These are phyloP conservation scores for Atta colombica DNA, from an alignment of 1,140 invertebrate genomes.

Conservation along the genomic window DNA sequence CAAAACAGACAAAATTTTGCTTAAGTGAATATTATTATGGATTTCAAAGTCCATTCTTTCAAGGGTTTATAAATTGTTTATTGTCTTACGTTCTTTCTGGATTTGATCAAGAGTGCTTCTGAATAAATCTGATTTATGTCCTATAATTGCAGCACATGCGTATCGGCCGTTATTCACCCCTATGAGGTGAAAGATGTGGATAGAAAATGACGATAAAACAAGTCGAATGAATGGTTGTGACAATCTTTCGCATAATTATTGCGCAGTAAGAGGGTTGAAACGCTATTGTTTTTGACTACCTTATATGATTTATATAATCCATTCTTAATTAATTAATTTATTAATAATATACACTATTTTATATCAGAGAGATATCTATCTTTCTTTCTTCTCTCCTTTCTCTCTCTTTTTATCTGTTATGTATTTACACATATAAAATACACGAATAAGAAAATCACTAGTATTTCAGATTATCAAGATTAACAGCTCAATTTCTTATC, in stretches of 20 bases:
- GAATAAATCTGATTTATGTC: slow-evolving; percentile 43
- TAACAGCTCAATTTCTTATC: slow-evolving; percentile 80
- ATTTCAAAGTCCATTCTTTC: background rate
- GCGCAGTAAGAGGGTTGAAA: slow-evolving; percentile 71
- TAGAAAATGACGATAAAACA: slow-evolving; percentile 70
- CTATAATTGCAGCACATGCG: slow-evolving; percentile 63
- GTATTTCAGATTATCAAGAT: slow-evolving; percentile 6
- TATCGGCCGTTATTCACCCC: slow-evolving; percentile 70
- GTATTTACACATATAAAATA: background rate
- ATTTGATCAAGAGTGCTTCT: slow-evolving; percentile 19
- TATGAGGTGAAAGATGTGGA: slow-evolving; percentile 65
- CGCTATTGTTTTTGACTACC: slow-evolving; percentile 62
- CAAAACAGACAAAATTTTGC: background rate
- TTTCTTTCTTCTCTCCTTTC: background rate
- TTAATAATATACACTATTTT: background rate
- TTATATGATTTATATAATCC: slow-evolving; percentile 61
- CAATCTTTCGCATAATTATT: slow-evolving; percentile 74
- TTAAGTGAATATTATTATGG: background rate
- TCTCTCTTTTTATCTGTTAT: background rate
- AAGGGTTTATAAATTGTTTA: slow-evolving; percentile 14
- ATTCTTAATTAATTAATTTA: slow-evolving; percentile 7
- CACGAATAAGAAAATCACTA: background rate
- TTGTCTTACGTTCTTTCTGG: slow-evolving; percentile 11
- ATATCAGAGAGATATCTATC: background rate
- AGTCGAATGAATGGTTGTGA: slow-evolving; percentile 46